Base-by-base conservation (phyloP, 2,888 invertebrate genomes). In the Tyria jacobaeae region DNA sequence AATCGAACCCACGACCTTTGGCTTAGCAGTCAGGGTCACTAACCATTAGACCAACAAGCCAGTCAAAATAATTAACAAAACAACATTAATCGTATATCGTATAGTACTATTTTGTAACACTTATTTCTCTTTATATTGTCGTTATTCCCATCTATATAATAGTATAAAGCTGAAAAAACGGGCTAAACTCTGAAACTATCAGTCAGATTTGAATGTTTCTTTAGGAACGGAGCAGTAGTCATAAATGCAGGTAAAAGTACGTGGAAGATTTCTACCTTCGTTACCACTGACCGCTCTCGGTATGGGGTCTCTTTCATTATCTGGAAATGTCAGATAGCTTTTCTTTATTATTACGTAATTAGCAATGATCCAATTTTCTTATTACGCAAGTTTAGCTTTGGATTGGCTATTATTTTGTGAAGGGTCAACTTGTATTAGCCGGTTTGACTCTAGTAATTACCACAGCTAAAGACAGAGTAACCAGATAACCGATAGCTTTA, bases 331-430 rank as follows among this genome's bases (percentile, higher is more conserved):
- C 44, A 12, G 12, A 44, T 44, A 21, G 44, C 21, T 53, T 24
- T 55, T 7, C 44, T 55, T 44, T 44, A 21, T 17, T n/a, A 31
- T 55, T 55, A 31, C 21, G 14, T 41, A 55, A 55, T 31, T 15
- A 44, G 44, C 55, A 31, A 44, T 44, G 44, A 31, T 55, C 44
- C 15, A 31, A 55, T 31, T 44, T 31, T 44, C 31, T 55, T 12
- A 55, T 55, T 55, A 55, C 55, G 21, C 55, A 55, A 44, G 55
- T 44, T 55, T 31, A 6, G 44, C 55, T 51, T 35, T 21, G 21
- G 35, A 34, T 44, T 55, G 31, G 34, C 55, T 34, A 55, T 55
- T 44, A 44, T 56, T 56, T 56, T 48, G 31, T 25, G 48, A 37
- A 48, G 35, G 48, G 27, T 31, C 9, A 25, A 12, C 48, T 56